Conservation (phyloP, 2,888 invertebrate genomes). For the Resseliella maxima region DNA sequence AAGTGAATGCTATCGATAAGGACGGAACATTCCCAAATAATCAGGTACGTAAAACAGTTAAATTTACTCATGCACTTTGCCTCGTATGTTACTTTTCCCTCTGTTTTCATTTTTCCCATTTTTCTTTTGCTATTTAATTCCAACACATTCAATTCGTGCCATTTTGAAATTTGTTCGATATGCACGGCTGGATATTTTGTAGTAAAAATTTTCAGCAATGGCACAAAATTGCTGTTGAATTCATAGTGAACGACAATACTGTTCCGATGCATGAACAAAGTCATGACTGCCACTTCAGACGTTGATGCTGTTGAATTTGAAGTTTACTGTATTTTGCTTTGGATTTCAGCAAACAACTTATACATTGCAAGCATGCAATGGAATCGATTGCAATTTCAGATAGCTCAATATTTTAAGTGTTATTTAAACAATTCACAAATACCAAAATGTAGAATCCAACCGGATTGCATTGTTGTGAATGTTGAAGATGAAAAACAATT, state of each 20-base stretch:
- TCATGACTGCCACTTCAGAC: no score
- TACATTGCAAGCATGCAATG: background rate
- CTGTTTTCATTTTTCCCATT: background rate
- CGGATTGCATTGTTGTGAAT: background rate
- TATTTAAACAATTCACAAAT: slow-evolving; percentile 40
- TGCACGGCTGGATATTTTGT: no score
- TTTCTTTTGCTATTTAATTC: background rate
- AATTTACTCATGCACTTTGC: slow-evolving; percentile 59
- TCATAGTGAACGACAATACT: no score
- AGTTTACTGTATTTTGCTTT: slow-evolving; percentile 15
- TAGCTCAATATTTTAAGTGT: slow-evolving; percentile 48
- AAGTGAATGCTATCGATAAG: slow-evolving; percentile 96
- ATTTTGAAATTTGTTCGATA: background rate
- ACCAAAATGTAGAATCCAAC: background rate
- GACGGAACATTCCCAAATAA: slow-evolving; percentile 96
- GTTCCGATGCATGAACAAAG: no score
- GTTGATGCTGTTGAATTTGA: background rate
- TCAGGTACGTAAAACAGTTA: slow-evolving; percentile 73
- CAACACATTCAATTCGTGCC: background rate
- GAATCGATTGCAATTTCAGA: slow-evolving; percentile 9
- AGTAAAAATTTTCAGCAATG: background rate
- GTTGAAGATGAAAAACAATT: no score
- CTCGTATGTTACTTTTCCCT: background rate
- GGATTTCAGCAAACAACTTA: background rate
- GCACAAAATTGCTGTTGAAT: background rate